Conservation (phyloP, 1,140 invertebrate species). For the Papilio helenus region DNA sequence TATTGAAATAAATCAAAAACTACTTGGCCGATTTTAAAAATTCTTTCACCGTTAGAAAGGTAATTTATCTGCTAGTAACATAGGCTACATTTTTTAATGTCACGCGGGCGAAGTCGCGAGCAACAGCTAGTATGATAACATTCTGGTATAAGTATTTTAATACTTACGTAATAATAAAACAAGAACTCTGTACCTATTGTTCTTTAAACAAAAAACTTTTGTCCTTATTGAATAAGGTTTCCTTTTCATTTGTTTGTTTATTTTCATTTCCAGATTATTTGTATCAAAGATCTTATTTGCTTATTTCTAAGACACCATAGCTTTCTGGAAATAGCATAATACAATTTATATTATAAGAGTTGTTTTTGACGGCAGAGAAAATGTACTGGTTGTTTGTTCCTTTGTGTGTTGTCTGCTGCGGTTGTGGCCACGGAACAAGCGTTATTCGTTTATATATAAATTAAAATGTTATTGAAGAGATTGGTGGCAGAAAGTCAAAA, state of each 20-base stretch:
- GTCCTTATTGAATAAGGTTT: neutral
- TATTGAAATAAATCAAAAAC: too few relatives aligned
- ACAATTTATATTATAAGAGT: constrained; percentile 71
- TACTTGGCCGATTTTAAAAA: too few relatives aligned
- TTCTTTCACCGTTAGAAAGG: too few relatives aligned
- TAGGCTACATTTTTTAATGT: too few relatives aligned
- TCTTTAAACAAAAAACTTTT: neutral
- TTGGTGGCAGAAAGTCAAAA: neutral
- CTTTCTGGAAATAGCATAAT: constrained; percentile 62
- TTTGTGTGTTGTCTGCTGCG: constrained; percentile 54
- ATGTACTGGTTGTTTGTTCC: constrained; percentile 68
- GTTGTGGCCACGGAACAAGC: constrained; percentile 46
- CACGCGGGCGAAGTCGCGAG: too few relatives aligned
- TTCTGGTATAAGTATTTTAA: too few relatives aligned
- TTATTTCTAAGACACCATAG: constrained; percentile 48
- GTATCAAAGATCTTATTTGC: constrained; percentile 45
- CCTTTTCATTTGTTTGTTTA: neutral
- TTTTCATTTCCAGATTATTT: constrained; percentile 31
- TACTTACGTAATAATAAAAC: too few relatives aligned
- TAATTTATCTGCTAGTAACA: too few relatives aligned
- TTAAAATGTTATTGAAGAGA: neutral
- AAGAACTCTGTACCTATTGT: too few relatives aligned
- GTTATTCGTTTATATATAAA: constrained; percentile 17
- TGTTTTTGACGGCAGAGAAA: constrained; percentile 69
- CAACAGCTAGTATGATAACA: too few relatives aligned